Base-by-base conservation (phyloP, 2,888 invertebrate genomes). In the Steinernema hermaphroditum region DNA sequence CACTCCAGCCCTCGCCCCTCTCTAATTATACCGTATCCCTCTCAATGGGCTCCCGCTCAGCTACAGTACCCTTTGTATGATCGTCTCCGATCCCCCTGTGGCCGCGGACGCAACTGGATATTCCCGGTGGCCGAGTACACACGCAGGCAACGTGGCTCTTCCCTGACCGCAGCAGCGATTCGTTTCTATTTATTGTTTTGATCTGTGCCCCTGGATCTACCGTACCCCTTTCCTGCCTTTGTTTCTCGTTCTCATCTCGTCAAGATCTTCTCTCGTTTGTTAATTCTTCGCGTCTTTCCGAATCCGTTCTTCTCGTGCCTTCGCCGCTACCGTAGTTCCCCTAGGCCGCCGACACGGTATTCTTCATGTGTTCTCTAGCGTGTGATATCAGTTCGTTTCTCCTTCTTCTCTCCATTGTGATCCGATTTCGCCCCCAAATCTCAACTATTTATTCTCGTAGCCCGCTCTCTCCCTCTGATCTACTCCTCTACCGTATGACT, bases 51-150 rank as follows among this genome's bases (percentile, higher is more conserved):
- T 12, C 22, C 50, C 62, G 32, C 62, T 24, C 16, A 4, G 62
- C 62, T 62, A 62, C 62, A 62, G 62, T 62, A 62, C 22, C 62
- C 62, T 62, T 2, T 62, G 62, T 62, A 62, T 32, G 62, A 62
- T 62, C 62, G 12, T n/a, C 62, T 37, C n/a, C 8, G 29, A 29
- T 29, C 29, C 14, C 4, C 4, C 62, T 62, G 62, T 62, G 27
- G 62, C 62, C 62, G 62, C 29, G 62, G 62, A 62, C 62, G 62
- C 62, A 62, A 62, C 29, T 62, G 62, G 62, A 62, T 62, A 62
- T 62, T 62, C 62, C 62, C 62, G 62, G 62, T 62, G 62, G 62
- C 62, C 22, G 62, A 62, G 32, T 62, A 22, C 29, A 62, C 62
- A 62, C 32, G 32, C 62, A 62, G 29, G 62, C 62, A 62, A 32